These are phyloP conservation scores for Callorhinus ursinus DNA, from an alignment of 2,113 vertebrate genomes.

Conservation along the genomic window DNA sequence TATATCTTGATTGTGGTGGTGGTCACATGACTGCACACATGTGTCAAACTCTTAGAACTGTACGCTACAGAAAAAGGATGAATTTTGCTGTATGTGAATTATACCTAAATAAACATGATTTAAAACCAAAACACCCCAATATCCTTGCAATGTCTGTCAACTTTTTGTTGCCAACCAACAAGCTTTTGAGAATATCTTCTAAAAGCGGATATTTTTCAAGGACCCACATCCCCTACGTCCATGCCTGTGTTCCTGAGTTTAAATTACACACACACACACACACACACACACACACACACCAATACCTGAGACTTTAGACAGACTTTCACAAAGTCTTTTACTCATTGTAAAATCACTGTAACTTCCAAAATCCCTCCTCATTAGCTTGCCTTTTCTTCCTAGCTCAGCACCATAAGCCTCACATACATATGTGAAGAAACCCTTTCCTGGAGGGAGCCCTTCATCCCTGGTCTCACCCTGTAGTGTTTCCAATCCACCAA, in stretches of 20 bases:
- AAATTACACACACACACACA: not conserved
- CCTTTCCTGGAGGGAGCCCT: not conserved
- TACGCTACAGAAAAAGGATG: not conserved
- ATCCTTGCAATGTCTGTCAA: not conserved
- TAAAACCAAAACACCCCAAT: not conserved
- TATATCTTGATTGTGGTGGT: not conserved
- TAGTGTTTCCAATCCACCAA: not conserved
- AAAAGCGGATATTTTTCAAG: not conserved
- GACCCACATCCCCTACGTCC: not conserved
- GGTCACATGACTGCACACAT: not conserved
- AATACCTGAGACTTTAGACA: not conserved
- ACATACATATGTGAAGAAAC: not conserved
- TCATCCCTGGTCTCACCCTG: not conserved
- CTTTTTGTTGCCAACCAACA: not conserved
- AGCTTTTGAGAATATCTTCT: not conserved
- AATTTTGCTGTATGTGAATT: not conserved
- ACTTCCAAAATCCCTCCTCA: not conserved
- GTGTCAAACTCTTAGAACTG: not conserved
- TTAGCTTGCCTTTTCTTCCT: not conserved
- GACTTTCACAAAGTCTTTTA: not conserved
- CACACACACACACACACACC: not conserved
- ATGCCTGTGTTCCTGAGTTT: not conserved
- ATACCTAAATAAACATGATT: constrained; percentile 15
- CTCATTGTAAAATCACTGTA: not conserved
- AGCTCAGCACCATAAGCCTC: not conserved